Base-by-base conservation (phyloP, 2,113 vertebrate genomes). In the Nanorana parkeri region DNA sequence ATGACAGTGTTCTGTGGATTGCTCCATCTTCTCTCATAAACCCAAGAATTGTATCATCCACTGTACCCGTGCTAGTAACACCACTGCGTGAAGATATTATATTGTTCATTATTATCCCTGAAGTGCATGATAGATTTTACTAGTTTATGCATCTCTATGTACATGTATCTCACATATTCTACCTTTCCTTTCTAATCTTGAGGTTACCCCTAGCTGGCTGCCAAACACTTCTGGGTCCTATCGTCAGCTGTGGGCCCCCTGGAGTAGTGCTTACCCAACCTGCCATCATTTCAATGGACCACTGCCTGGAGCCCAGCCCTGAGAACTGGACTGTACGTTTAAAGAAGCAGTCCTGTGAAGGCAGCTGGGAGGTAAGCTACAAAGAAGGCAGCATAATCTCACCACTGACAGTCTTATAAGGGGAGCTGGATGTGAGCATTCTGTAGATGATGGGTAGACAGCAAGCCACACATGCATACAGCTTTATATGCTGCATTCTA, bases 181-280 rank as follows among this genome's bases (percentile, higher is more conserved):
- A 54, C 15, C 84, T 83, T 52, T 0, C 52, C n/a, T 55, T 85
- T 86, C 82, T 84, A 85, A 72, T 88, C 86, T 89, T 87, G 92
- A 99, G 97, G 94, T 91, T 99, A 89, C 96, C 97, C 81, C 91
- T 98, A 87, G 95, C 96, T 0, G 98, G 98, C 88, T 97, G 97
- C 90, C 97, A 99, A 94, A 99, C 98, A 0, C 92, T 99, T 85
- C 94, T 99, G 89, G 97, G 97, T 87, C 97, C 98, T 75, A 94
- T 99, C 6, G 95, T 99, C 91, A 98, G 96, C 93, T 99, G 97
- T 1, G 98, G 98, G 36, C 98, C 98, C n/a, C 98, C 97, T 0
- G 97, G 97, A 23, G 97, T 99, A 85, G 92, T 99, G 85, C 95
- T 99, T 85, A 98, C 97, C 23, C 92, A 97, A 24, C 97, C 98